Percentiles rank a stretch among this genome's conserved stretches.
phyloP scores from a whole-genome alignment of 2,888 invertebrate genomes.

The Ommatoiulus sabulosus region DNA sequence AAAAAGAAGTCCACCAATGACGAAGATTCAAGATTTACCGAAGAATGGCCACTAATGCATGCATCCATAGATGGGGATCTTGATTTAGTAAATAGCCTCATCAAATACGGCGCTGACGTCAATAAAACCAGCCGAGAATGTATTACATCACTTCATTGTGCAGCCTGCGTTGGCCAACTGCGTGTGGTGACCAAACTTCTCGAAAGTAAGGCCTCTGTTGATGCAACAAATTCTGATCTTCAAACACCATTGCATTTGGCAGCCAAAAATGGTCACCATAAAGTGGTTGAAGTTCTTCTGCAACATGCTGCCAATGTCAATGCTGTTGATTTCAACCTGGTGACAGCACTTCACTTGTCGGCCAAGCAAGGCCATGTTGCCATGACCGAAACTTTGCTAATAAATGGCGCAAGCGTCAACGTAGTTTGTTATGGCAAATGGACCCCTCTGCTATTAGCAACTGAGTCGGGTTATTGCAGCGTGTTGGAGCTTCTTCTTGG shows the following conservation, averaged over 20 bases:
- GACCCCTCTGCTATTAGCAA: background rate
- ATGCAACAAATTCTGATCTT: background rate
- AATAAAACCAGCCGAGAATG: background rate
- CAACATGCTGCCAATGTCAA: constrained; percentile 1
- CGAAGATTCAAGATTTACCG: background rate
- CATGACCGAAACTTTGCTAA: background rate
- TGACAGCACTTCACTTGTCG: background rate
- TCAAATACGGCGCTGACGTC: background rate
- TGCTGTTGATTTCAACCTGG: background rate
- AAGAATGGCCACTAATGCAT: background rate
- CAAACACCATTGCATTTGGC: constrained; percentile 16
- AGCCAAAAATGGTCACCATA: background rate
- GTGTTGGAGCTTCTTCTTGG: constrained; percentile 26
- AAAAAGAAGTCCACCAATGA: background rate
- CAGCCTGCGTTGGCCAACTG: background rate
- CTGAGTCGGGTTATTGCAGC: background rate
- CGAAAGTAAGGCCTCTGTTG: background rate
- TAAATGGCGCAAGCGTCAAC: background rate
- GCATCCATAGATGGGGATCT: background rate
- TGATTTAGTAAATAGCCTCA: background rate
- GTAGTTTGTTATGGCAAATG: background rate
- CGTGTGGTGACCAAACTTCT: background rate
- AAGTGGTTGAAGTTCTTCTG: background rate
- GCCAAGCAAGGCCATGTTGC: background rate
- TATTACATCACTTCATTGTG: background rate